Base-by-base conservation (phyloP, 2,797 vertebrate species). In the Vipera latastei region DNA sequence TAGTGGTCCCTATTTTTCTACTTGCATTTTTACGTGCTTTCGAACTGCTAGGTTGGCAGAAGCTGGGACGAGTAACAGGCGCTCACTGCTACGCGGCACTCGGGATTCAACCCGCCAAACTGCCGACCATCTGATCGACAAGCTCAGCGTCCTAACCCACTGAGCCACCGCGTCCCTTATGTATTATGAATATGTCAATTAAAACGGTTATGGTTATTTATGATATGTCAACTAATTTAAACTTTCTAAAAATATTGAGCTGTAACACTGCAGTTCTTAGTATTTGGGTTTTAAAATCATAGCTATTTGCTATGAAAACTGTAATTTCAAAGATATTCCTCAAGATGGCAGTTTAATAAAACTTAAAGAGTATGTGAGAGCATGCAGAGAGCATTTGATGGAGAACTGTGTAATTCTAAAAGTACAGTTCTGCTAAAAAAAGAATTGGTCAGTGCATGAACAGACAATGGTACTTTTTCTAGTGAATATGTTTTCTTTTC, bases 311-410 rank as follows among this genome's bases (percentile, higher is more conserved):
- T 88, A 44, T 53, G 88, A 92, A 51, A 91, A 59, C 14, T 51
- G 90, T 69, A 92, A 65, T 57, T 65, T 51, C 28, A 59, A 26
- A 69, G 38, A 44, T 59, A 48, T 26, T 28, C 91, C 93, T 59
- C 86, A 63, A 65, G 91, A 51, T 94, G 93, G 93, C 86, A 91
- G 25, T 57, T 92, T 20, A 92, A 53, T 57, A 88, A 83, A 90
- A n/a, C 59, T 26, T 56, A 44, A 44, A 16, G 32, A 55, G 0
- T 16, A 3, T 28, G 12, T 38, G 56, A 48, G 22, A 51, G 32
- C 1, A 51, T 44, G n/a, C 2, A 16, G 4, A 48, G 25, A 61
- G 13, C 56, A 86, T 90, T 88, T 22, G 57, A 8, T 85, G 87
- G 61, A 18, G 55, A 51, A 51, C 0, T 85, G 6, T 85, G 88